Base-by-base conservation (phyloP, 1,140 invertebrate species). In the Cotesia typhae region DNA sequence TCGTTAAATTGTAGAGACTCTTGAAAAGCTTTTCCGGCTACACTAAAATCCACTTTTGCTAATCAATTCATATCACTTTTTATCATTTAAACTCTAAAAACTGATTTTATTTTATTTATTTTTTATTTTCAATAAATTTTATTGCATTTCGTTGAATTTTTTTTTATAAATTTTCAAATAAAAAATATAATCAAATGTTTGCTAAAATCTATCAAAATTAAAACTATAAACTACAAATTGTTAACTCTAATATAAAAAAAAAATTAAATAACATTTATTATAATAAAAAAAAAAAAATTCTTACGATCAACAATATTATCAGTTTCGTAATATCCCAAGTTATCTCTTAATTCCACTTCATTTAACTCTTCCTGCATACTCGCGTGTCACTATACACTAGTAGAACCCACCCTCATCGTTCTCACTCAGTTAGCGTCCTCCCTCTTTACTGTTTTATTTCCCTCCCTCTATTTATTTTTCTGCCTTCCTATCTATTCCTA, bases 341-440 rank as follows among this genome's bases (percentile, higher is more conserved):
- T 76, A 76, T 76, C 75, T 76, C 71, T 75, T 65, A 75, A 75
- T 73, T 75, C 74, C 74, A 75, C 71, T 75, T 75, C 71, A 75
- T 75, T 75, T 73, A 72, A 75, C 74, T 75, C 74, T 75, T 75
- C 74, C 74, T 73, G 74, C 73, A 67, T 73, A 70, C 68, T 76
- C 74, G 71, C 75, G 75, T 76, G 75, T 76, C 75, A 76, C 67
- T 73, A 59, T 60, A 76, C 75, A 76, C 71, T 59, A 70, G 38
- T 41, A 65, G 63, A 71, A 53, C 63, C 70, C 63, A 71, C 70
- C 70, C 70, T 71, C 61, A 37, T 51, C 60, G 38, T 53, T 63
- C 68, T 70, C 68, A 63, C 60, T 63, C 28, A 37, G 41, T 47
- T 47, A 7, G 10, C 41, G 41, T 47, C 10, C 5, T 47, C 41